Conservation (phyloP, 2,888 invertebrate species). For the Cheilosia pagana region DNA sequence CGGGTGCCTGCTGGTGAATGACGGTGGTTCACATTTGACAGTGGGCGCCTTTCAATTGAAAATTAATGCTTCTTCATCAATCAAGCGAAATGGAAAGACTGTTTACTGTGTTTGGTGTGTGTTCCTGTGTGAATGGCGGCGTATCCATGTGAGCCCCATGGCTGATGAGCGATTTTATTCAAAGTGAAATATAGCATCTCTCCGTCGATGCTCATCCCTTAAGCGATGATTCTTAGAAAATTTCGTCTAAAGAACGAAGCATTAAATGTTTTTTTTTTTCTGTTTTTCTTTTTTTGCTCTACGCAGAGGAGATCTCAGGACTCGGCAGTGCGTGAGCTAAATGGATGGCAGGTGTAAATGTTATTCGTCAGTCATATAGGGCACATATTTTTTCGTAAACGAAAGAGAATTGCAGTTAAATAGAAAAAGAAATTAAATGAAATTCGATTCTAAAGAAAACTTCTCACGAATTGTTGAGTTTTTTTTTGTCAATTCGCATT, state of each 20-base stretch:
- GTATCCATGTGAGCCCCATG: neutral
- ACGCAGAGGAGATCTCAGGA: neutral
- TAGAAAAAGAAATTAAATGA: constrained; percentile 38
- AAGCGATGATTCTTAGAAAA: constrained; percentile 23
- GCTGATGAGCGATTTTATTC: constrained; percentile 42
- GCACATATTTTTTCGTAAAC: neutral
- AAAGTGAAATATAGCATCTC: constrained; percentile 16
- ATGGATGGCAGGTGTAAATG: constrained; percentile 55
- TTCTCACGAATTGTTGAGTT: too few relatives aligned
- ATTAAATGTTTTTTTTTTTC: constrained; percentile 18
- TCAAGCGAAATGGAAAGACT: constrained; percentile 37
- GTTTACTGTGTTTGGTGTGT: constrained; percentile 25
- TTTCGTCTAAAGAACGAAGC: constrained; percentile 31
- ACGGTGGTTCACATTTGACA: constrained; percentile 37
- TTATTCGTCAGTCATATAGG: constrained; percentile 34
- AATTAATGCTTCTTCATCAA: constrained; percentile 59
- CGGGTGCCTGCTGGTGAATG: constrained; percentile 8
- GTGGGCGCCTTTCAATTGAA: constrained; percentile 60
- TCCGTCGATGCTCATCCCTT: constrained; percentile 5
- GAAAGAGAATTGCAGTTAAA: constrained; percentile 24
- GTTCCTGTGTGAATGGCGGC: constrained; percentile 2
- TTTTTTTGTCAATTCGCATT: too few relatives aligned
- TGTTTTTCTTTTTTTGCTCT: too few relatives aligned
- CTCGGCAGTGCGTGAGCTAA: constrained; percentile 14
- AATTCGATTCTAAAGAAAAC: neutral